Evolutionary conservation across 2,888 invertebrate genomes (phyloP).

Genomic region (Cantharis nigra): DNA sequence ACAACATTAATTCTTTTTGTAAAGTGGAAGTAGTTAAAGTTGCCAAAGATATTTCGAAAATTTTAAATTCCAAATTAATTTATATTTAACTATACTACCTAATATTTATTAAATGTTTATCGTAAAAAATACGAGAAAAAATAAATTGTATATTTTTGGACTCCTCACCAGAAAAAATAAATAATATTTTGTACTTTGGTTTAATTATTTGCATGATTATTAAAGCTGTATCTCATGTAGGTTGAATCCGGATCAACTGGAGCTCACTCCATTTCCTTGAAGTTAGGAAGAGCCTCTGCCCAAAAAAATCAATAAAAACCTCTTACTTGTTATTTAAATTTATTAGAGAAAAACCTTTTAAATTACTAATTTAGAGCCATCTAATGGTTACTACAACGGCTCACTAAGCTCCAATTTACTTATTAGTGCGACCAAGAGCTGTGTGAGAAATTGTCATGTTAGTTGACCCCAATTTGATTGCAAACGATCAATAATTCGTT

Average conservation of each 20-base stretch:
- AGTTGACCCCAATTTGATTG: background rate
- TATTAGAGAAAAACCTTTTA: background rate
- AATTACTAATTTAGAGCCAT: background rate
- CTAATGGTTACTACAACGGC: background rate
- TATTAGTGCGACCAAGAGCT: background rate
- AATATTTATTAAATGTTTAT: background rate
- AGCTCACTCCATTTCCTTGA: too few species aligned
- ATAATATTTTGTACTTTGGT: background rate
- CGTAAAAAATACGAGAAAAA: background rate
- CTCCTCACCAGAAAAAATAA: background rate
- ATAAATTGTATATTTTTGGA: background rate
- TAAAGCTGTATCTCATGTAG: too few species aligned
- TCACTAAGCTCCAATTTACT: background rate
- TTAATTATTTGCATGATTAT: too few species aligned
- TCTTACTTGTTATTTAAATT: background rate
- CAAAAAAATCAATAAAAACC: background rate
- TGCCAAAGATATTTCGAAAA: conserved; percentile 1
- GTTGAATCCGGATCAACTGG: too few species aligned
- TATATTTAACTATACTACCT: background rate
- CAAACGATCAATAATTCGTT: background rate
- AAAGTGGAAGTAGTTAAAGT: background rate
- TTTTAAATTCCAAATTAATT: background rate
- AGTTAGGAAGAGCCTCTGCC: too few species aligned
- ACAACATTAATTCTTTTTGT: conserved; percentile 2
- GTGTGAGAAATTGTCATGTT: background rate